Conservation (phyloP, 2,113 vertebrate genomes). For the Dipodomys ordii region DNA sequence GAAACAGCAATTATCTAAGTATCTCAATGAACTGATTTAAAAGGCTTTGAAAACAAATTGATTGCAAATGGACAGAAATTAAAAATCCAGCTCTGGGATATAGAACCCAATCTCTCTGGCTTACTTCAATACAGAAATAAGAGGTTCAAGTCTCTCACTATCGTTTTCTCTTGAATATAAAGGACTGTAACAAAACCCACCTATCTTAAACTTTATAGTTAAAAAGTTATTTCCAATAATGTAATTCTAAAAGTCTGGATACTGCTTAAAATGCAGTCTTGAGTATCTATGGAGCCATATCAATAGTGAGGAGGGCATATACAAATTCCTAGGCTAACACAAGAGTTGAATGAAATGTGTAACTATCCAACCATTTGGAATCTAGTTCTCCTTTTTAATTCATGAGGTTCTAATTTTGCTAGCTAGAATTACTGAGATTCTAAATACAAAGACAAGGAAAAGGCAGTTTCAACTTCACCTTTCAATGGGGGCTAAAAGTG, state of each 20-base stretch:
- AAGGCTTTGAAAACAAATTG: constrained; percentile 44
- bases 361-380: not conserved
- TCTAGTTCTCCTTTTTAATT: not conserved
- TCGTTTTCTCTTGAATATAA: not conserved
- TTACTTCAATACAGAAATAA: not conserved
- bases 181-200: not conserved
- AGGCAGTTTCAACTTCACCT: not conserved
- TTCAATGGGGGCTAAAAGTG: not conserved
- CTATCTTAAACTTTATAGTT: not conserved
- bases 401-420: not conserved
- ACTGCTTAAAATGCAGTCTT: not conserved
- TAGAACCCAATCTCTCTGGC: not conserved
- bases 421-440: not conserved
- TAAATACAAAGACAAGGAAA: not conserved
- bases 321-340: not conserved
- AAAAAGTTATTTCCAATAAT: constrained; percentile 23
- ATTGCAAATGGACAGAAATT: not conserved
- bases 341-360: not conserved
- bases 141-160: not conserved
- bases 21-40: not conserved
- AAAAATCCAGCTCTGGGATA: not conserved
- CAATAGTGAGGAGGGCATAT: not conserved
- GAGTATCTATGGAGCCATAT: not conserved
- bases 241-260: not conserved
- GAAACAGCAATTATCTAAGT: not conserved